Percentiles rank a stretch among this genome's conserved stretches.
These are phyloP conservation scores for Spondyliosoma cantharus DNA, from an alignment of 2,797 vertebrate genomes.

Conservation along the genomic window DNA sequence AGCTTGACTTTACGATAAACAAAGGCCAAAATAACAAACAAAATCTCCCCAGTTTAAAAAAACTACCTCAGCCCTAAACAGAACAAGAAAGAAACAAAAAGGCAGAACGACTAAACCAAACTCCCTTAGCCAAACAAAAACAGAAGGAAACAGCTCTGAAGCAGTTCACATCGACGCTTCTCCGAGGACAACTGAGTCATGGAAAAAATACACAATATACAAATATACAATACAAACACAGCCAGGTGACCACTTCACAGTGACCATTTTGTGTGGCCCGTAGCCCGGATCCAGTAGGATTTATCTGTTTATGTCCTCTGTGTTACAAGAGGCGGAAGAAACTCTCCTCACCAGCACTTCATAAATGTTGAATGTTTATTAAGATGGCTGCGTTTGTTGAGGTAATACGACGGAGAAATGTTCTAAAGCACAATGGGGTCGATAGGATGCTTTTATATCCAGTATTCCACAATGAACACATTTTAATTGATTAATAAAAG, in stretches of 20 bases:
- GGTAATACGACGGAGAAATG: not conserved
- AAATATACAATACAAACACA: too few species aligned
- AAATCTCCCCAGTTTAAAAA: too few species aligned
- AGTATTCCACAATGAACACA: not conserved
- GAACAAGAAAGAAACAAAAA: too few species aligned
- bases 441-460: conserved; percentile 20
- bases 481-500: conserved; percentile 14
- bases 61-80: too few species aligned
- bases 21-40: too few species aligned
- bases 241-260: not conserved
- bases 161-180: too few species aligned
- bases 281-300: not conserved
- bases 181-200: too few species aligned
- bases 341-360: not conserved
- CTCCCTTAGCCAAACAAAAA: too few species aligned
- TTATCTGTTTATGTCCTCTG: conserved; percentile 16
- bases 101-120: too few species aligned
- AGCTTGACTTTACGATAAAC: too few species aligned
- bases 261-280: not conserved
- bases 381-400: conserved; percentile 8
- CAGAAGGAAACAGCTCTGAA: too few species aligned
- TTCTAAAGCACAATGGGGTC: not conserved
- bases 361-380: conserved; percentile 46
- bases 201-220: too few species aligned
- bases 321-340: conserved; percentile 1